Evolutionary conservation across 2,113 vertebrate species (phyloP).

Genomic region (Scomber japonicus): DNA sequence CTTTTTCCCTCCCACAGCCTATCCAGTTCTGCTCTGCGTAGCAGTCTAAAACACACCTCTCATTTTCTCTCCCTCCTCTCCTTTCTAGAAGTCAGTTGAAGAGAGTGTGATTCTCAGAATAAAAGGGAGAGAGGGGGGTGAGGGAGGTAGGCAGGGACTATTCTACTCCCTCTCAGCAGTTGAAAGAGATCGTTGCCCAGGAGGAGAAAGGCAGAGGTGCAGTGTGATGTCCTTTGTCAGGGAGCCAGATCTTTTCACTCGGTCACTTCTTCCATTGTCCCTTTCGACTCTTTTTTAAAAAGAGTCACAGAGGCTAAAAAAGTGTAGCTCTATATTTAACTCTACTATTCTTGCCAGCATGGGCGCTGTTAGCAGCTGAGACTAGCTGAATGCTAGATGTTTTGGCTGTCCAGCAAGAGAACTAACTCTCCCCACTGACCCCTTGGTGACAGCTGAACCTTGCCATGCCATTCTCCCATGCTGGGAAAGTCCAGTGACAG

Average conservation of each 20-base stretch:
- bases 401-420: conserved; percentile 51
- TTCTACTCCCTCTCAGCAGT: conserved; percentile 38
- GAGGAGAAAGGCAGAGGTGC: conserved; percentile 58
- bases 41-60: conserved; percentile 66
- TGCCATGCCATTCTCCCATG: conserved; percentile 64
- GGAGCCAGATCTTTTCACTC: conserved; percentile 59
- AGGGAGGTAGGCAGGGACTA: conserved; percentile 25
- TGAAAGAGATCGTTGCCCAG: conserved; percentile 53
- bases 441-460: conserved; percentile 78
- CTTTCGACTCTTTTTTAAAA: conserved; percentile 55
- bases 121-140: conserved; percentile 26
- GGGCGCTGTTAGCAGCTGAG: conserved; percentile 79
- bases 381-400: conserved; percentile 69
- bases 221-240: conserved; percentile 63
- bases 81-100: conserved; percentile 55
- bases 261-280: conserved; percentile 61
- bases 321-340: conserved; percentile 84
- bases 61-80: conserved; percentile 56
- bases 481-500: conserved; percentile 75
- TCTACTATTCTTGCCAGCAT: conserved; percentile 60
- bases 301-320: conserved; percentile 68
- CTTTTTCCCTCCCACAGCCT: conserved; percentile 64
- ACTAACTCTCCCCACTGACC: conserved; percentile 64
- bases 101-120: conserved; percentile 53
- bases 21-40: conserved; percentile 53